Evolutionary conservation across 2,797 vertebrate species (phyloP), one percentile per base, ranked within the genome.

Genomic region (Amblyraja radiata): DNA sequence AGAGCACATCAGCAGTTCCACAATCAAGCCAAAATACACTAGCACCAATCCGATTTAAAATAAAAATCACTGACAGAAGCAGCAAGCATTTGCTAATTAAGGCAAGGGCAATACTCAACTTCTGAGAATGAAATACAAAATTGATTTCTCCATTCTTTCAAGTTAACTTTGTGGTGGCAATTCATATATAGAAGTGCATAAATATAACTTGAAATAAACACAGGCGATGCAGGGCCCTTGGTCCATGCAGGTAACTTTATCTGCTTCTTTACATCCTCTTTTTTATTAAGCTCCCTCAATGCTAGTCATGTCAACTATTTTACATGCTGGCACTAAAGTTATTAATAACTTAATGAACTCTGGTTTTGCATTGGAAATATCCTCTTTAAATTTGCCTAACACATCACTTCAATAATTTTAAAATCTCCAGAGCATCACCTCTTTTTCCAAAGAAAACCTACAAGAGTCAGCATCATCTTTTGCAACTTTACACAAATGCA

Each of bases 11-110:
- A 65, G 84, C n/a, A 65, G 2, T 65, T 88, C 61, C 61, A 63
- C 58, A 86, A 84, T 84, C 11, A 84, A 63, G 61, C 83, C 14
- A 84, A 88, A 88, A 88, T 36, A 88, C 65, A 88, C 28, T 68
- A 68, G 61, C 61, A 88, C n/a, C 84, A 36, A 88, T 88, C 6
- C 9, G n/a, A 68, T 36, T 65, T 88, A 88, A 88, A 84, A 84
- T 61, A 28, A 84, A 80, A 58, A 61, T 74, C 84, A 88, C 32
- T 88, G 28, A 65, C n/a, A 32, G 25, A 65, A 65, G 28, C 61
- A 21, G 61, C 28, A 1, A 88, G 84, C 84, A 88, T 65, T 88
- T 88, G 84, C 84, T 88, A 65, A 65, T 65, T 63, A 84, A 58
- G 54, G 39, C 46, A 8, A 10, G 28, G 46, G 28, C 46, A 83